A percentile compares a stretch with the other conserved stretches of the same genome.
phyloP scores from a whole-genome alignment of 92 coral and sea anemone species.

The Pocillopora meandrina region DNA sequence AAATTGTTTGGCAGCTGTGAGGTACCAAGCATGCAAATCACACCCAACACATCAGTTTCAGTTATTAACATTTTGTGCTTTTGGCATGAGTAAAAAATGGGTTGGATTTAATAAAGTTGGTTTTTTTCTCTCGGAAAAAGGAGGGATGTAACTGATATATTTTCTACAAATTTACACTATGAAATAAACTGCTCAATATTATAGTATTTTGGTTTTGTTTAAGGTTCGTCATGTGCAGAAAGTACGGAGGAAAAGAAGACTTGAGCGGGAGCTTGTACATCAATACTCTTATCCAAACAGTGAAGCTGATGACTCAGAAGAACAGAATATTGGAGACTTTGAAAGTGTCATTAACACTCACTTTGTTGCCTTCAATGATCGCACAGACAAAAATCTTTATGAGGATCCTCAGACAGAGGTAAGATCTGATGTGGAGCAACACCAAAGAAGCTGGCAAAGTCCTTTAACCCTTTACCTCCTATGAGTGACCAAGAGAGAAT shows the following conservation, averaged over 20 bases:
- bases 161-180: too few relatives aligned
- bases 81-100: too few relatives aligned
- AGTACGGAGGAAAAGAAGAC: constrained; percentile 69
- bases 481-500: too few relatives aligned
- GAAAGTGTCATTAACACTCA: constrained; percentile 75
- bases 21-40: too few relatives aligned
- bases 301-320: constrained; percentile 74
- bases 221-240: constrained; percentile 79
- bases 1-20: too few relatives aligned
- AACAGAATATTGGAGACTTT: constrained; percentile 70
- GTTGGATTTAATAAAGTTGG: too few relatives aligned
- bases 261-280: constrained; percentile 78
- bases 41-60: too few relatives aligned
- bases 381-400: constrained; percentile 59
- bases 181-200: too few relatives aligned
- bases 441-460: neutral
- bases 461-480: neutral
- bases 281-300: constrained; percentile 88
- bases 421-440: neutral
- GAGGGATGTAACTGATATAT: too few relatives aligned
- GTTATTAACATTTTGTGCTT: too few relatives aligned
- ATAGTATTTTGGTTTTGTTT: neutral
- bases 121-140: too few relatives aligned
- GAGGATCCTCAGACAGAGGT: constrained; percentile 76
- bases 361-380: constrained; percentile 62